Percentiles rank a stretch among this genome's conserved stretches.
Conservation (phyloP, 1,140 invertebrate species). For the Pseudomyrmex cubaensis region DNA sequence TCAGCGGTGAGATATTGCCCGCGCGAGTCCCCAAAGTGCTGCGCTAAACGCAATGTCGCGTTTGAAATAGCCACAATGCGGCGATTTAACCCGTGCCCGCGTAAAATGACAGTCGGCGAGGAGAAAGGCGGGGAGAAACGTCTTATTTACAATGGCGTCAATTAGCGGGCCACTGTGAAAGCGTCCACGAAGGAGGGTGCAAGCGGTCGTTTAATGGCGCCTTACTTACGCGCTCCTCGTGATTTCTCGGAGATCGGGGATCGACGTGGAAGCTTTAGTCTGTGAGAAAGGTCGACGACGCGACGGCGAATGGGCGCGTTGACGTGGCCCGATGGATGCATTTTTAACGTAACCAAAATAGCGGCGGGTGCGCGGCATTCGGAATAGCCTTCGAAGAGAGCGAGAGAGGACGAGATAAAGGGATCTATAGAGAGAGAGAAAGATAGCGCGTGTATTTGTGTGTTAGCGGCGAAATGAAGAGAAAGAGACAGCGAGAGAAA, state of each 20-base stretch:
- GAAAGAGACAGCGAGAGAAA: background rate
- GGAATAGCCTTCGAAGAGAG: slow-evolving; percentile 55
- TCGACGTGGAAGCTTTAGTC: slow-evolving; percentile 39
- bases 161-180: slow-evolving; percentile 35
- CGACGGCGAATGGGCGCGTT: slow-evolving; percentile 74
- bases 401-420: slow-evolving; percentile 52
- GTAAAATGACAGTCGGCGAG: slow-evolving; percentile 29
- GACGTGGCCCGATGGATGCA: slow-evolving; percentile 79
- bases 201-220: slow-evolving; percentile 40
- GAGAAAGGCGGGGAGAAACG: background rate
- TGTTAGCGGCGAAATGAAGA: too few relatives aligned
- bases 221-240: slow-evolving; percentile 28
- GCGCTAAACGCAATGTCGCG: slow-evolving; percentile 11
- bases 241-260: slow-evolving; percentile 51
- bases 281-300: slow-evolving; percentile 68
- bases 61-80: slow-evolving; percentile 24
- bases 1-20: background rate
- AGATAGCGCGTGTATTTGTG: background rate
- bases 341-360: slow-evolving; percentile 83
- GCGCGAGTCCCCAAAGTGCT: slow-evolving; percentile 1
- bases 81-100: background rate
- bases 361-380: slow-evolving; percentile 67
- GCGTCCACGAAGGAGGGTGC: slow-evolving; percentile 2
- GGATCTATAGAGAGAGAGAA: slow-evolving; percentile 23
- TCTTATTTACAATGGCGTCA: slow-evolving; percentile 48